Base-by-base conservation (phyloP, 2,888 invertebrate species). In the Apotomis turbidana region DNA sequence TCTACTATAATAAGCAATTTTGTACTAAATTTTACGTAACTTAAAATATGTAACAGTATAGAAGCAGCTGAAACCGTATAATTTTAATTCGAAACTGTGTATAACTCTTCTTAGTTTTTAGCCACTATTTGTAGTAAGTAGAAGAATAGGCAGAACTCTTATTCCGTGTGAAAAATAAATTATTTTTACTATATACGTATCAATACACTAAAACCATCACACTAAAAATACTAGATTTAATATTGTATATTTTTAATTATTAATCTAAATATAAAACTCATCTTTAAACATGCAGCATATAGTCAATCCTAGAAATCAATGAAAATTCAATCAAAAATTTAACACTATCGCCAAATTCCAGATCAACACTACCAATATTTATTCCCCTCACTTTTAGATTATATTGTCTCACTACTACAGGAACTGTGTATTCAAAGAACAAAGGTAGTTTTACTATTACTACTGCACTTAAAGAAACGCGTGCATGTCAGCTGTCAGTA, bases 21-120 rank as follows among this genome's bases (percentile, higher is more conserved):
- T 52, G 68, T 68, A 59, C 55, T 70, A 70, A 61, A 71, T 63
- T 27, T 75, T 75, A 72, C 71, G 71, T 64, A 75, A 74, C 10
- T 57, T 69, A 15, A 52, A 60, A 66, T 38, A 49, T 49, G 60
- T 55, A 60, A 60, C 46, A 46, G 44, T 60, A 55, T 36, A 61
- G 46, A 51, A 27, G 46, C 41, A 61, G 41, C 66, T 71, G 64
- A 66, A 67, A 71, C 10, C 15, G 64, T 63, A 52, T n/a, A 12
- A 12, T 62, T 36, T 54, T 12, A 63, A 15, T 54, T 52, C 13
- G 15, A 15, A 36, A 12, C 5, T 36, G 0, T 36, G 12, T 15
- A 9, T 27, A 27, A 1, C 27, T 27, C 27, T 27, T 27, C 27
- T 27, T 27, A 27, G 27, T 27, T 27, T 27, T 27, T 2, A 27